phyloP scores from a whole-genome alignment of 2,888 invertebrate species.

The Drosophila tanythrix region DNA sequence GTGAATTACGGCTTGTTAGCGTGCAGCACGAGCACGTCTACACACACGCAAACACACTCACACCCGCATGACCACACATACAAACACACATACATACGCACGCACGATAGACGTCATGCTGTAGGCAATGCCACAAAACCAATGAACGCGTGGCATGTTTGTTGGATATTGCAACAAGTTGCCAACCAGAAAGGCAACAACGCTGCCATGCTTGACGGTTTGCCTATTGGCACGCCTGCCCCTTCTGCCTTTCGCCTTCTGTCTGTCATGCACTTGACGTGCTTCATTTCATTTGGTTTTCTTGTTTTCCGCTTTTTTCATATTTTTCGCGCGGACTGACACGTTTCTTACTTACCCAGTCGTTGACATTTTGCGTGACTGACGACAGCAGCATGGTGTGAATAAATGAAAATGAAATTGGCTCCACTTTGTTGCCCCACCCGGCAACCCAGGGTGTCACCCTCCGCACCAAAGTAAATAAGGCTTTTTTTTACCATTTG shows the following conservation, averaged over 20 bases:
- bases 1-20: slow-evolving; percentile 79
- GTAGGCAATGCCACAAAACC: slow-evolving; percentile 56
- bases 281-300: slow-evolving; percentile 71
- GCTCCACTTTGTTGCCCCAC: slow-evolving; percentile 51
- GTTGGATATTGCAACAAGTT: slow-evolving; percentile 65
- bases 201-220: slow-evolving; percentile 36
- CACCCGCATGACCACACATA: slow-evolving; percentile 22
- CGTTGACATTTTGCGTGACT: slow-evolving; percentile 80
- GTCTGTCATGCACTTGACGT: slow-evolving; percentile 68
- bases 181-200: slow-evolving; percentile 38
- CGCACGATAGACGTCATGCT: slow-evolving; percentile 48
- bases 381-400: slow-evolving; percentile 78
- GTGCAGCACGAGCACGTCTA: slow-evolving; percentile 66
- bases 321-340: slow-evolving; percentile 72
- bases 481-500: slow-evolving; percentile 62
- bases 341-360: slow-evolving; percentile 76
- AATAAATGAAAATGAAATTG: slow-evolving; percentile 77
- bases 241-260: not conserved
- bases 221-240: slow-evolving; percentile 11
- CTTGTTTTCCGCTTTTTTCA: slow-evolving; percentile 60
- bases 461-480: slow-evolving; percentile 9
- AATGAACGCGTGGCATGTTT: slow-evolving; percentile 63
- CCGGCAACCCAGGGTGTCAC: too few species aligned
- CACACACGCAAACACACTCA: slow-evolving; percentile 22
- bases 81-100: slow-evolving; percentile 29